Evolutionary conservation across 2,113 vertebrate genomes (phyloP).

Genomic region (Rattus rattus): DNA sequence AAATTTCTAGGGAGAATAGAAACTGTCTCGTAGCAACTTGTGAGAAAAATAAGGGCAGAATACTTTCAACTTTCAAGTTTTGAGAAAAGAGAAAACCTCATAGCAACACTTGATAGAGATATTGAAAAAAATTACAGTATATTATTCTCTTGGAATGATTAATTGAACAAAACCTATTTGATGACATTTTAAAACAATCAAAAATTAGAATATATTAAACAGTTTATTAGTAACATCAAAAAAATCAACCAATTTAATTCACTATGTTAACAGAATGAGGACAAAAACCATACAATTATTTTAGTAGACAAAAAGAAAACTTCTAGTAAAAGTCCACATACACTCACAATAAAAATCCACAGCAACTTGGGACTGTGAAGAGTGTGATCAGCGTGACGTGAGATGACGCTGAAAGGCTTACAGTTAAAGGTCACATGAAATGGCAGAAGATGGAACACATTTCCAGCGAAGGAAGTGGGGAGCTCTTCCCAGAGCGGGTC

Average conservation of each 20-base stretch:
- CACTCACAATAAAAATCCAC: background rate
- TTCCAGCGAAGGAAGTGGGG: background rate
- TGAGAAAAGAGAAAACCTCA: background rate
- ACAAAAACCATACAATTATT: background rate
- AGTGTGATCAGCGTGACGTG: background rate
- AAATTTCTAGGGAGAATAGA: background rate
- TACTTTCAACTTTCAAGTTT: background rate
- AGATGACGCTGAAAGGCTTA: background rate
- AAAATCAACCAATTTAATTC: background rate
- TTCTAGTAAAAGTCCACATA: background rate
- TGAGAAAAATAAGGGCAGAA: background rate
- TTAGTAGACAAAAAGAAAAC: background rate
- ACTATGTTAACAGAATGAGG: background rate
- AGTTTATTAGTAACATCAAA: background rate
- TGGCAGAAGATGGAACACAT: too few species aligned
- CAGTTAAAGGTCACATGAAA: background rate
- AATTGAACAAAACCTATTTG: background rate
- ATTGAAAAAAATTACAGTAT: background rate
- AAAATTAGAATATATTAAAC: background rate
- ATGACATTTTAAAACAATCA: background rate
- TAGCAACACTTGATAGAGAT: background rate
- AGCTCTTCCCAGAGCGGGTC: background rate
- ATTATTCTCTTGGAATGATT: background rate
- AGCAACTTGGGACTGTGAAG: background rate
- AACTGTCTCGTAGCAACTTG: background rate